A percentile compares a stretch with the other conserved stretches of the same genome.
phyloP scores from a whole-genome alignment of 2,888 invertebrate genomes.

The Cheilosia variabilis region DNA sequence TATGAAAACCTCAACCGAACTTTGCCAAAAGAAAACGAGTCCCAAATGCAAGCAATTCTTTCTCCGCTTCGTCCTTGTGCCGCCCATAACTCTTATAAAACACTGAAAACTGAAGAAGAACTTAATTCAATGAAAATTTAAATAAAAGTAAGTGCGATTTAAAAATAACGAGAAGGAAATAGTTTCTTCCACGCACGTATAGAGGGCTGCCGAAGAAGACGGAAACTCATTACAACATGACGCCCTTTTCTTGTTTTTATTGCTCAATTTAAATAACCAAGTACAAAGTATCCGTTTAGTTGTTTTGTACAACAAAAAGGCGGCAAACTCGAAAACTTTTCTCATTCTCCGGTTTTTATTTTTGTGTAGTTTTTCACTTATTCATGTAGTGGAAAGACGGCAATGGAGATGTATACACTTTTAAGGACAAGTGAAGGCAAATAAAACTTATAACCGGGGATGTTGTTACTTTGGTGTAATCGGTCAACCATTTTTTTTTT shows the following conservation, averaged over 20 bases:
- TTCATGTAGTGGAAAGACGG: no score
- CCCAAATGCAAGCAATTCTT: conserved; percentile 15
- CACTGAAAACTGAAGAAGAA: conserved; percentile 16
- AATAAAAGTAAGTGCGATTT: conserved; percentile 25
- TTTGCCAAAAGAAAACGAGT: conserved; percentile 1
- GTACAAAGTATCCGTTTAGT: conserved; percentile 46
- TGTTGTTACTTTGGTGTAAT: no score
- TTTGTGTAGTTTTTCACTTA: no score
- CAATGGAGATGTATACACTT: no score
- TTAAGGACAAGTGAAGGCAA: no score
- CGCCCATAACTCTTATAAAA: neutral
- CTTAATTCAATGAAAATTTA: conserved; percentile 41
- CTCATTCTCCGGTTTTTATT: conserved; percentile 27
- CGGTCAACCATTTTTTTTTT: neutral
- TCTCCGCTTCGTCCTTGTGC: neutral
- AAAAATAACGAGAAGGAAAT: conserved; percentile 1
- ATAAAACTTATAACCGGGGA: no score
- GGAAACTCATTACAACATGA: conserved; percentile 20
- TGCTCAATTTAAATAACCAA: conserved; percentile 63
- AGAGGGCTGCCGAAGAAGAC: neutral
- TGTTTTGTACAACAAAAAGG: conserved; percentile 10
- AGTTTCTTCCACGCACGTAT: conserved; percentile 14
- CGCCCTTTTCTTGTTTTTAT: conserved; percentile 55
- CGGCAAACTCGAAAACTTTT: conserved; percentile 37
- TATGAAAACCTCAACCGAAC: conserved; percentile 23